Percentiles rank a stretch among this genome's conserved stretches.
Evolutionary conservation across 2,888 invertebrate genomes (phyloP).

Genomic region (Orchestes rusci): DNA sequence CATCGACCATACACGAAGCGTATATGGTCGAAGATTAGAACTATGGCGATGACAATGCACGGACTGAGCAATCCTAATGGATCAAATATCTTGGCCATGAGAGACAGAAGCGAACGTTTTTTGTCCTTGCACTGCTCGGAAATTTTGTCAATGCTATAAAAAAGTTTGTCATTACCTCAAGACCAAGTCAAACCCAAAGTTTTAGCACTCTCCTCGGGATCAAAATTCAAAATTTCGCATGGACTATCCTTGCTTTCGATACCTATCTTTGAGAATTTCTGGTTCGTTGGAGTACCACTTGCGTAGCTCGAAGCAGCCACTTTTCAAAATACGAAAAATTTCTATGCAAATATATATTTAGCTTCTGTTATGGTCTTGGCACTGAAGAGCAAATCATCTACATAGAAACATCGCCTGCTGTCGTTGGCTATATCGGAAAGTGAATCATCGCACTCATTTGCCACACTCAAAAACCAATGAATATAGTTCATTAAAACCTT

Average conservation of each 20-base stretch:
- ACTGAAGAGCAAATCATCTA: conserved; percentile 13
- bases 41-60: conserved; percentile 9
- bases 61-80: no score
- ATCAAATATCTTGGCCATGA: conserved; percentile 5
- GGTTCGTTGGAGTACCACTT: conserved; percentile 7
- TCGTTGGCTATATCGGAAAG: conserved; percentile 11
- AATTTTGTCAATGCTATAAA: conserved; percentile 1
- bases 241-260: neutral
- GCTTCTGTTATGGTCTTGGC: conserved; percentile 13
- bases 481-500: no score
- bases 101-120: conserved; percentile 9
- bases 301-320: no score
- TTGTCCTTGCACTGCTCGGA: neutral
- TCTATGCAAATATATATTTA: no score
- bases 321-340: conserved; percentile 15
- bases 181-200: conserved; percentile 11
- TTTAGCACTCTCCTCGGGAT: conserved; percentile 6
- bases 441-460: conserved; percentile 10
- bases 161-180: neutral
- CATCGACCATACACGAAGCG: no score
- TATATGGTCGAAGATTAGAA: no score
- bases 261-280: conserved; percentile 1
- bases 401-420: conserved; percentile 15
- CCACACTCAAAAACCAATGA: no score
- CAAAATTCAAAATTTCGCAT: conserved; percentile 5